Percentiles rank a stretch among this genome's conserved stretches.
Conservation (phyloP, 2,113 vertebrate genomes). For the Clupea harengus region DNA sequence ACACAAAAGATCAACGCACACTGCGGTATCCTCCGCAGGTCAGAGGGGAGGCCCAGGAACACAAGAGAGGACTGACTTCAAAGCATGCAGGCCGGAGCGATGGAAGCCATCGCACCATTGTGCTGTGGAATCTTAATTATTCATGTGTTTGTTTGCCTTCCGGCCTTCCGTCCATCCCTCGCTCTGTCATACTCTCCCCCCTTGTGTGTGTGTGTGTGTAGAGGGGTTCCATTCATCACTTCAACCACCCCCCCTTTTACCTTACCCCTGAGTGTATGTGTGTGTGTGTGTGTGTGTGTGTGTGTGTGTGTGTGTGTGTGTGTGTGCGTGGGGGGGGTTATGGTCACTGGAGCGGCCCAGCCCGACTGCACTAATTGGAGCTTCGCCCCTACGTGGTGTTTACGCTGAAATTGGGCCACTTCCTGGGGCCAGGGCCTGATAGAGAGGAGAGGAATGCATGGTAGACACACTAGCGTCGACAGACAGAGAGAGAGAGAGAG, state of each 20-base stretch:
- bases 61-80: background rate
- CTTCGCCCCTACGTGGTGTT: constrained; percentile 74
- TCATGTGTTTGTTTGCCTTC: constrained; percentile 44
- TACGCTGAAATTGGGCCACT: constrained; percentile 82
- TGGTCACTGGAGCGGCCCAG: constrained; percentile 24
- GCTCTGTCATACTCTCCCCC: background rate
- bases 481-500: constrained; percentile 36
- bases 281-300: background rate
- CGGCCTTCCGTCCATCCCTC: background rate
- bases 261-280: background rate
- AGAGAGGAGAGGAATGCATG: constrained; percentile 73
- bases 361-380: constrained; percentile 73
- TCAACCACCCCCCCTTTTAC: background rate
- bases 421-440: constrained; percentile 81
- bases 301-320: background rate
- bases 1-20: background rate
- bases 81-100: background rate
- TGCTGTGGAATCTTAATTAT: constrained; percentile 37
- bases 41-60: background rate
- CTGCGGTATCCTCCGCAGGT: background rate
- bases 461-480: constrained; percentile 72
- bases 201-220: background rate
- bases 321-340: background rate
- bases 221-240: background rate
- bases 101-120: background rate